phyloP scores from a whole-genome alignment of 1,140 invertebrate genomes.

The Zelostemma sp. region DNA sequence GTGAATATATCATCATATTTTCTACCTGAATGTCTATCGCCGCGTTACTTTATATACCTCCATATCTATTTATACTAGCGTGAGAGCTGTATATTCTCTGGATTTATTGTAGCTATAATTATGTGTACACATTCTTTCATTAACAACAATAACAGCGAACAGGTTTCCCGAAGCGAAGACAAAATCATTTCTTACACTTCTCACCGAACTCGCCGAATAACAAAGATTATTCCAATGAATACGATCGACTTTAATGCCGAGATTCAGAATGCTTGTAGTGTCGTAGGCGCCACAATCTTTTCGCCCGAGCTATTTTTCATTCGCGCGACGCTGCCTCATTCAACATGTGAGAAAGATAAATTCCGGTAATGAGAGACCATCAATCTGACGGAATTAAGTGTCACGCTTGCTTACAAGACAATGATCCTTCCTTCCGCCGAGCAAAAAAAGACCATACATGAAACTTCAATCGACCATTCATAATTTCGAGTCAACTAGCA shows the following conservation, averaged over 20 bases:
- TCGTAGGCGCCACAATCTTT: conserved; percentile 44
- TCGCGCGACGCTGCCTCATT: conserved; percentile 21
- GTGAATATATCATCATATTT: conserved; percentile 1
- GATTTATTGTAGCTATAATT: background rate
- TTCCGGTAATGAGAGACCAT: conserved; percentile 61
- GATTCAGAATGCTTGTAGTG: conserved; percentile 23
- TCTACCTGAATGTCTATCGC: background rate
- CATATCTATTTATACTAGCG: background rate
- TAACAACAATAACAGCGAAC: background rate
- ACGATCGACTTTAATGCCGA: conserved; percentile 27
- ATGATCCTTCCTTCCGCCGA: conserved; percentile 25
- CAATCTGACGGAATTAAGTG: conserved; percentile 58
- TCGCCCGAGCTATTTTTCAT: conserved; percentile 40
- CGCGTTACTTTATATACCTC: background rate
- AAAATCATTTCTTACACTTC: background rate
- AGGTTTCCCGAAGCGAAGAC: background rate
- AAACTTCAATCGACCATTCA: conserved; percentile 1
- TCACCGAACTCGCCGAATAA: background rate
- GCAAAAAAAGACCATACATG: background rate
- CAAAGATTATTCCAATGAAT: conserved; percentile 24
- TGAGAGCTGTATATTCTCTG: background rate
- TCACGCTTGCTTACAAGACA: conserved; percentile 47
- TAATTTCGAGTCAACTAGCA: background rate
- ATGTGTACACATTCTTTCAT: conserved; percentile 1
- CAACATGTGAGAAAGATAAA: conserved; percentile 57